A percentile compares a stretch with the other conserved stretches of the same genome.
Conservation (phyloP, 2,888 invertebrate species). For the Plagodis pulveraria region DNA sequence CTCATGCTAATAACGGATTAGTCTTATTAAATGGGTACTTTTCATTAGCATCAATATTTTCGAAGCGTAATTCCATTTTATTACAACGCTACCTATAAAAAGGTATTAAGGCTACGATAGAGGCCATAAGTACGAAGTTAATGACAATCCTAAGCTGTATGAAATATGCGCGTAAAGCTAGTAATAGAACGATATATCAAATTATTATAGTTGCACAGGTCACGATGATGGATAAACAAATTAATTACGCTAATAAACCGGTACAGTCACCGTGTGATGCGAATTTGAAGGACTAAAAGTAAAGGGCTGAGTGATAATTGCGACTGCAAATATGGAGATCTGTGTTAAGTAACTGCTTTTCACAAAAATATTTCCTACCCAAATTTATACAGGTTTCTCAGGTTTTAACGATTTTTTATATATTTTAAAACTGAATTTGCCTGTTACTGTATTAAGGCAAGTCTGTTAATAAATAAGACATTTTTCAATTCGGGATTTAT, state of each 20-base stretch:
- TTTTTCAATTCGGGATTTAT: no score
- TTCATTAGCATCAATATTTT: slow-evolving; percentile 5
- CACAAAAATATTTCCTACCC: background rate
- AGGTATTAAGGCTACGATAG: slow-evolving; percentile 6
- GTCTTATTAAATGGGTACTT: slow-evolving; percentile 2
- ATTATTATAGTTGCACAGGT: slow-evolving; percentile 3
- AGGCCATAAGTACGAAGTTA: slow-evolving; percentile 3
- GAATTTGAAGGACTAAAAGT: slow-evolving; percentile 64
- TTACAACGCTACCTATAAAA: slow-evolving; percentile 14
- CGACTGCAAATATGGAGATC: slow-evolving; percentile 5
- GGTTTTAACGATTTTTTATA: no score
- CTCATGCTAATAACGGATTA: slow-evolving; percentile 8
- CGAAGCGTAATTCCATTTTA: slow-evolving; percentile 14
- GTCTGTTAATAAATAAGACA: no score
- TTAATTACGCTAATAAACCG: slow-evolving; percentile 53
- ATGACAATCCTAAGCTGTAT: slow-evolving; percentile 1
- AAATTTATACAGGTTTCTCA: no score
- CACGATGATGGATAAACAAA: slow-evolving; percentile 41
- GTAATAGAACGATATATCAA: slow-evolving; percentile 2
- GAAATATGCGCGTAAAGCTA: slow-evolving; percentile 7
- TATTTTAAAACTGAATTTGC: no score
- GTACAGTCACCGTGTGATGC: slow-evolving; percentile 43
- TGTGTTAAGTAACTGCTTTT: slow-evolving; percentile 12
- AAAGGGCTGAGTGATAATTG: slow-evolving; percentile 46
- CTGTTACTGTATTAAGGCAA: no score